Conservation (phyloP, 2,888 invertebrate species). For the Craniophora ligustri region DNA sequence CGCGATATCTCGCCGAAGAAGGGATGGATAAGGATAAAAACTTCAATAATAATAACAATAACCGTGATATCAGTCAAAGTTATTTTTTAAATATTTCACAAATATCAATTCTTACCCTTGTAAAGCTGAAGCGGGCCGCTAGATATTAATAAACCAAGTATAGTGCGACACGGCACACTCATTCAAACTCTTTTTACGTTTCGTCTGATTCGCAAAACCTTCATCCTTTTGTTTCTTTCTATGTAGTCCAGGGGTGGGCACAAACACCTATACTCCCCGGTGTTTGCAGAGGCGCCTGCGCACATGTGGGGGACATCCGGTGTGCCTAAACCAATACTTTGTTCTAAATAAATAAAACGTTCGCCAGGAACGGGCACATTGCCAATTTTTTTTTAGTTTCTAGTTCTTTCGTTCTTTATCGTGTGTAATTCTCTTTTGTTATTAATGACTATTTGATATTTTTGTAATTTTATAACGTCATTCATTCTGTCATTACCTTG, state of each 20-base stretch:
- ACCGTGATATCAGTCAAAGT: no score
- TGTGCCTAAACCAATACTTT: conserved; percentile 52
- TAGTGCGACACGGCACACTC: no score
- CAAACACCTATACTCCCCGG: conserved; percentile 31
- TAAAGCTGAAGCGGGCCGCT: no score
- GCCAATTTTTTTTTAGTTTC: conserved; percentile 47
- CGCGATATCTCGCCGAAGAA: no score
- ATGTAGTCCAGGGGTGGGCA: conserved; percentile 36
- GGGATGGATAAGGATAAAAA: no score
- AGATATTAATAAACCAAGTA: no score
- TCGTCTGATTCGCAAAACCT: neutral
- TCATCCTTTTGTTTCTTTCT: conserved; percentile 13
- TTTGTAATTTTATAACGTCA: no score
- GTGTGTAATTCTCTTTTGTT: neutral
- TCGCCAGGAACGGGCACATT: conserved; percentile 9
- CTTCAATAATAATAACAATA: no score
- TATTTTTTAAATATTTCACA: no score
- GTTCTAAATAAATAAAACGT: conserved; percentile 39
- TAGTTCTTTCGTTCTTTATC: neutral
- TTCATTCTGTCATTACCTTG: no score
- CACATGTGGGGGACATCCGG: conserved; percentile 54
- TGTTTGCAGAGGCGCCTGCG: conserved; percentile 25
- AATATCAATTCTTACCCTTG: no score
- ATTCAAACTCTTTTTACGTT: no score
- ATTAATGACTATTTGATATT: neutral